Conservation (phyloP, 1,140 invertebrate species). For the Pteromalus puparum region DNA sequence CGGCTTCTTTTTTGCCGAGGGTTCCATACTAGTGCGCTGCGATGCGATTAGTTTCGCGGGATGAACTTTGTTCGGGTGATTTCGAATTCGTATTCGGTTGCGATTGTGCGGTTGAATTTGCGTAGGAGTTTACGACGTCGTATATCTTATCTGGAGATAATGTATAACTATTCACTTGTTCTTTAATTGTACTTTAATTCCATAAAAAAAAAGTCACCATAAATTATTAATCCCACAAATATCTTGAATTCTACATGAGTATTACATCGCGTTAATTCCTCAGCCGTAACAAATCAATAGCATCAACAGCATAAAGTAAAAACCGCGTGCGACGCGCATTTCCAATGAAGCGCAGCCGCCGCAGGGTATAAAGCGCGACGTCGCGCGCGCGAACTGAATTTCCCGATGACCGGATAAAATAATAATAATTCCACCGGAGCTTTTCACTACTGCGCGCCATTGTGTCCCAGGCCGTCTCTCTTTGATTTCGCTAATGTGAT, state of each 20-base stretch:
- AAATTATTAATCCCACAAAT: neutral
- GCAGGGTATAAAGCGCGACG: too few species aligned
- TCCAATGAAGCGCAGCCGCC: too few species aligned
- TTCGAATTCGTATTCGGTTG: too few species aligned
- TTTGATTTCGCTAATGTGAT: constrained; percentile 33
- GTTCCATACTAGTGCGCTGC: neutral
- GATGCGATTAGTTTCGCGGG: constrained; percentile 29
- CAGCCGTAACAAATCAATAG: too few species aligned
- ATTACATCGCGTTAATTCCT: neutral
- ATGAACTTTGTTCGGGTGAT: neutral
- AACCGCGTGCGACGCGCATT: too few species aligned
- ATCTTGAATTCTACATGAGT: too few species aligned
- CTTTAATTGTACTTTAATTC: too few species aligned
- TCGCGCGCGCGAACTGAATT: neutral
- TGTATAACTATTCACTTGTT: too few species aligned
- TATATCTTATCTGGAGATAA: too few species aligned
- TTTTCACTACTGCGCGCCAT: neutral
- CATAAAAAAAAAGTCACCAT: neutral
- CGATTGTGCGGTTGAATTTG: neutral
- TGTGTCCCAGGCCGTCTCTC: neutral
- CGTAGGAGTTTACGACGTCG: too few species aligned
- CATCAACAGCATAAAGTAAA: too few species aligned
- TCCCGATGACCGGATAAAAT: constrained; percentile 8
- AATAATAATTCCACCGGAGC: neutral
- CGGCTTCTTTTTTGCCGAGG: neutral